A percentile compares a stretch with the other conserved stretches of the same genome.
These are phyloP conservation scores for Hetaerina titia DNA, from an alignment of 2,888 invertebrate genomes.

Conservation along the genomic window DNA sequence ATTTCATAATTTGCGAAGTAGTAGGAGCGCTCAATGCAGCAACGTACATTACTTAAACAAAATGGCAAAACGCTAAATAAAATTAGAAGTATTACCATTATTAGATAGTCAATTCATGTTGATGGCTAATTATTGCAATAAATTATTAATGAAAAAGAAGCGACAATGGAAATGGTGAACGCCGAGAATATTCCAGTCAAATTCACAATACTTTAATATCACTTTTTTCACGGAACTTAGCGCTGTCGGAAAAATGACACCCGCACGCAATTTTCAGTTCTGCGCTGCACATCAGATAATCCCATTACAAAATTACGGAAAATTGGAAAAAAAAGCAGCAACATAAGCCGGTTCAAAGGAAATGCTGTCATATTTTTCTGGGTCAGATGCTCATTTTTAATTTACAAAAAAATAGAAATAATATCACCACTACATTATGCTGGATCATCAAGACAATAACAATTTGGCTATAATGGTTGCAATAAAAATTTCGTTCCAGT, in stretches of 20 bases:
- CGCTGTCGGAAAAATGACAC: neutral
- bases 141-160: neutral
- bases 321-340: slow-evolving; percentile 16
- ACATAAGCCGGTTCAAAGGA: neutral
- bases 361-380: neutral
- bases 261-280: slow-evolving; percentile 13
- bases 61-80: neutral
- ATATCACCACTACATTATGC: neutral
- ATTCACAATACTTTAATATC: neutral
- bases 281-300: slow-evolving; percentile 1
- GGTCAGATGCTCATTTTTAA: neutral
- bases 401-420: neutral
- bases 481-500: neutral
- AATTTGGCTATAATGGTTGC: neutral
- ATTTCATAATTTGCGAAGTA: neutral
- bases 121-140: neutral
- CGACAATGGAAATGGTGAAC: neutral
- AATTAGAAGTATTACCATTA: neutral
- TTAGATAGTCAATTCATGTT: neutral
- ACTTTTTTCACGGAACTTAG: neutral
- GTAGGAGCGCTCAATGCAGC: neutral
- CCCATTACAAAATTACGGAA: slow-evolving; percentile 26
- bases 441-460: neutral
- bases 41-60: neutral
- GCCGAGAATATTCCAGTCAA: neutral